Percentiles rank a stretch among this genome's conserved stretches.
phyloP scores from a whole-genome alignment of 2,797 vertebrate genomes.

The Galaxias olidus region DNA sequence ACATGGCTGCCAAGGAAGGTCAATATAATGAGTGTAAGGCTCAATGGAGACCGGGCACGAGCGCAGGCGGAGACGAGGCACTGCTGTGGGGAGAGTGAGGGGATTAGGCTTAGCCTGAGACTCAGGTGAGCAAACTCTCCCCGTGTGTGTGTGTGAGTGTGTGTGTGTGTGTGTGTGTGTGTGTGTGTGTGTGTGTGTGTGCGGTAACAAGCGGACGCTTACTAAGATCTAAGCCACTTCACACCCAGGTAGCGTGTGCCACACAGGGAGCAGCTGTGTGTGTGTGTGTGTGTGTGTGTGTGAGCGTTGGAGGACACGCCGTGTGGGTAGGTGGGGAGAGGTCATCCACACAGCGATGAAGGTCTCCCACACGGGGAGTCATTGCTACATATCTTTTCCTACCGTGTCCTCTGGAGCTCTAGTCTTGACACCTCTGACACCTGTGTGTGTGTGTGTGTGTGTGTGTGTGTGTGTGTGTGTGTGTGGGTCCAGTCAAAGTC shows the following conservation, averaged over 20 bases:
- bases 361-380: conserved; percentile 19
- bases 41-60: conserved; percentile 32
- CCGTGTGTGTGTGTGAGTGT: not conserved
- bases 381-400: not conserved
- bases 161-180: not conserved
- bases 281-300: conserved; percentile 10
- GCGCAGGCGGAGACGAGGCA: not conserved
- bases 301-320: not conserved
- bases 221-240: not conserved
- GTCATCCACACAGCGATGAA: conserved; percentile 31
- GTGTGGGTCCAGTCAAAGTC: conserved; percentile 44
- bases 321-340: conserved; percentile 16
- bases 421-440: conserved; percentile 29
- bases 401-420: conserved; percentile 32
- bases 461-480: conserved; percentile 11
- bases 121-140: not conserved
- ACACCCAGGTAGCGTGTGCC: not conserved
- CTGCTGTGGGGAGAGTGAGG: too few species aligned
- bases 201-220: not conserved
- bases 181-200: not conserved
- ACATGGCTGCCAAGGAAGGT: conserved; percentile 25
- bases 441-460: conserved; percentile 17
- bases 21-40: conserved; percentile 25
- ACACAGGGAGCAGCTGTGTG: conserved; percentile 6
- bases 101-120: too few species aligned